phyloP scores from a whole-genome alignment of 2,888 invertebrate genomes.

The Choristoneura rosaceana region DNA sequence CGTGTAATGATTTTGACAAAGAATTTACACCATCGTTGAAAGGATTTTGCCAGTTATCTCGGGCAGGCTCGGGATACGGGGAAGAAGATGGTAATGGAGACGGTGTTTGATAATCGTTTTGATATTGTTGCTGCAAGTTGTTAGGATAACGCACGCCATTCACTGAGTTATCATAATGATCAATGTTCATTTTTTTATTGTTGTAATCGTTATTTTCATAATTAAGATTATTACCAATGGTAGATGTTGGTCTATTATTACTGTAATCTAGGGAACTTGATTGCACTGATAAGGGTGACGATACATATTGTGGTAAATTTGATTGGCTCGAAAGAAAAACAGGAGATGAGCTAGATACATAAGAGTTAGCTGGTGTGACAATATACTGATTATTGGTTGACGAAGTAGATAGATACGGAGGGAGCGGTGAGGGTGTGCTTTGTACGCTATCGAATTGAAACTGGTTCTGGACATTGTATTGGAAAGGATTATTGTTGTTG shows the following conservation, averaged over 20 bases:
- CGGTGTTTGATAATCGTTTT: slow-evolving; percentile 69
- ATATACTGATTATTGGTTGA: slow-evolving; percentile 69
- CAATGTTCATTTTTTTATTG: slow-evolving; percentile 70
- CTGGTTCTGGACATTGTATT: slow-evolving; percentile 64
- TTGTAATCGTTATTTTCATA: slow-evolving; percentile 64
- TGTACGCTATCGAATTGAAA: slow-evolving; percentile 64
- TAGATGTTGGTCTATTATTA: slow-evolving; percentile 64
- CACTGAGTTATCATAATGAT: slow-evolving; percentile 77
- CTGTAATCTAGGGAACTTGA: slow-evolving; percentile 68
- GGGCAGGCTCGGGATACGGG: slow-evolving; percentile 63
- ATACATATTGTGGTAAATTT: slow-evolving; percentile 71
- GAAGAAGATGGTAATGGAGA: slow-evolving; percentile 65
- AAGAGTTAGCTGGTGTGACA: slow-evolving; percentile 68
- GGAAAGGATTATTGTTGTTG: slow-evolving; percentile 62
- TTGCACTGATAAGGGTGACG: slow-evolving; percentile 73
- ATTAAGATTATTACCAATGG: slow-evolving; percentile 58
- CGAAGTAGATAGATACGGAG: slow-evolving; percentile 70
- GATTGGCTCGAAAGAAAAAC: slow-evolving; percentile 73
- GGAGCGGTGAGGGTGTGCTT: slow-evolving; percentile 71
- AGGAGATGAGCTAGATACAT: slow-evolving; percentile 77
- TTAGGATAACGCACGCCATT: slow-evolving; percentile 72
- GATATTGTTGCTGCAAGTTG: slow-evolving; percentile 67
- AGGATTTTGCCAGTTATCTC: slow-evolving; percentile 69
- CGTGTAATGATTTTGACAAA: slow-evolving; percentile 69
- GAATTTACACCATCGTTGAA: slow-evolving; percentile 59